Evolutionary conservation across 2,888 invertebrate species (phyloP).

Genomic region (Trissolcus brochymenae): DNA sequence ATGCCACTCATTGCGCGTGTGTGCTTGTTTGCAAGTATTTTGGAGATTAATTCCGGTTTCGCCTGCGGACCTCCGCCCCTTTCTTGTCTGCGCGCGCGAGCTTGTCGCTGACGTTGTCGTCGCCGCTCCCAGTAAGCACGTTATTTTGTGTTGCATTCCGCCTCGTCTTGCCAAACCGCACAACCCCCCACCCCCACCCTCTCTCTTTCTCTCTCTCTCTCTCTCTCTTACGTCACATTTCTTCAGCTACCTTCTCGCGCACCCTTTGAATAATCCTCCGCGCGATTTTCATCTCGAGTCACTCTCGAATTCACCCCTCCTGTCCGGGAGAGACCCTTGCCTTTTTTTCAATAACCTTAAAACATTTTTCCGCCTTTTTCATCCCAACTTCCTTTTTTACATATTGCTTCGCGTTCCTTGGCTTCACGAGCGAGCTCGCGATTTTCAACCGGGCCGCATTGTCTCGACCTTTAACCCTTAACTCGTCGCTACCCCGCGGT

Average conservation of each 20-base stretch:
- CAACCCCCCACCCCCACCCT: background rate
- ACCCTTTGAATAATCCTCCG: constrained; percentile 37
- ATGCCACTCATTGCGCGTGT: constrained; percentile 55
- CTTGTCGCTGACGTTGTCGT: constrained; percentile 54
- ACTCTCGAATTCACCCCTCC: constrained; percentile 15
- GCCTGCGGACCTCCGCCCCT: constrained; percentile 55
- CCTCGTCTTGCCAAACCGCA: constrained; percentile 50
- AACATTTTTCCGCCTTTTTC: constrained; percentile 20
- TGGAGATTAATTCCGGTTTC: constrained; percentile 61
- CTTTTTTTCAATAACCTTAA: constrained; percentile 28
- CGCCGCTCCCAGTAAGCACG: constrained; percentile 48
- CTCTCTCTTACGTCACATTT: constrained; percentile 33
- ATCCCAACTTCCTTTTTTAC: constrained; percentile 9
- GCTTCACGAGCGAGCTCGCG: background rate
- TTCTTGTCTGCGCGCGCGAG: constrained; percentile 45
- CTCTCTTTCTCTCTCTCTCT: background rate
- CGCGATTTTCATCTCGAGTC: constrained; percentile 33
- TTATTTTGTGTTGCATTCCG: constrained; percentile 57
- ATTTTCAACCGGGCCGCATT: background rate
- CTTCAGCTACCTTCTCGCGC: constrained; percentile 27
- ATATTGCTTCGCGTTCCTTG: constrained; percentile 16
- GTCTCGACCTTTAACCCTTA: constrained; percentile 12
- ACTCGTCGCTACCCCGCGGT: background rate
- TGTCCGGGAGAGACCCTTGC: constrained; percentile 1
- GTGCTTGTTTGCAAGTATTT: constrained; percentile 59